Evolutionary conservation across 2,888 invertebrate species (phyloP), one percentile per base, ranked within the genome.

Genomic region (Nomada fucata): DNA sequence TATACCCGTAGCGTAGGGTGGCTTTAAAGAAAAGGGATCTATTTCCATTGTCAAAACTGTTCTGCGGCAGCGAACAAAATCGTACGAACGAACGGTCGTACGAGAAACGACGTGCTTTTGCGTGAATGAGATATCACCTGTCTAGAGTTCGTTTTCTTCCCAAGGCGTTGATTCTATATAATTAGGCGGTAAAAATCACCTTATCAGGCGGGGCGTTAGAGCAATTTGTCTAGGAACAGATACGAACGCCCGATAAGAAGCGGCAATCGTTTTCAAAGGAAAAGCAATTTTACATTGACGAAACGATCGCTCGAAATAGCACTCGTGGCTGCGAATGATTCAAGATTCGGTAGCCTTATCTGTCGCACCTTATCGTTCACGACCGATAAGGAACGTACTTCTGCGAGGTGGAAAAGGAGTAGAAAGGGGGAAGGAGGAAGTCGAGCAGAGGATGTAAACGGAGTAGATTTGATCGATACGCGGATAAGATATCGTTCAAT

Each of bases 381-480:
- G 82, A 79, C 87, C 80, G 91, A 91, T 91, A 91, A 91, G 88
- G 82, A 89, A 79, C 86, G 72, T 55, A 76, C 68, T n/a, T n/a
- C 23, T 44, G 52, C 50, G 73, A 71, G 44, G 42, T 71, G 61
- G 26, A 47, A 61, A 80, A 69, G 68, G 72, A 79, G 74, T 55
- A 76, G 52, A 59, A 79, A 79, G 36, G 55, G 61, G 64, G 23
- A 42, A 73, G 59, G 73, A 70, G 50, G 26, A 44, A 55, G 4
- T 9, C 3, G n/a, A 68, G 11, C 47, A 36, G 26, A 15, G 29
- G 23, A 47, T n/a, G 63, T 44, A 64, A 63, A 67, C 18, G 47
- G 13, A 18, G 47, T 47, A 36, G 52, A 74, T 74, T 63, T 29
- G 61, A 80, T 73, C 65, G 52, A 72, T 72, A 57, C 23, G 11